These are phyloP conservation scores for Oceanodroma tethys DNA, from an alignment of 2,113 vertebrate species.

Conservation along the genomic window DNA sequence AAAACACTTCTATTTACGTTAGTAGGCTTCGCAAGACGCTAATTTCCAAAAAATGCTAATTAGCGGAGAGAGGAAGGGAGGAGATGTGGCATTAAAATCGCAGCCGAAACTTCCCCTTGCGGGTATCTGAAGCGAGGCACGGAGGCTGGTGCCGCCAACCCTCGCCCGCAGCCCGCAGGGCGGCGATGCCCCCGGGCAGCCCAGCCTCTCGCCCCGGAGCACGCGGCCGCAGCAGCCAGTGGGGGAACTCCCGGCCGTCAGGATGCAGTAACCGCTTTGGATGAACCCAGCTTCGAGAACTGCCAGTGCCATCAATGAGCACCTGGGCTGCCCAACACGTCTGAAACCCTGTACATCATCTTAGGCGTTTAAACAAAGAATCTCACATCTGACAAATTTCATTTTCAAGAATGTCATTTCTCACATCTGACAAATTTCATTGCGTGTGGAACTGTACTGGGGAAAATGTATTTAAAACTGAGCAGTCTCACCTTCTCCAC, in stretches of 20 bases:
- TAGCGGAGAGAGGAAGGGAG: constrained; percentile 28
- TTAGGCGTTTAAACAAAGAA: accelerated
- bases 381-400: accelerated
- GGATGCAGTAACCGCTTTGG: accelerated
- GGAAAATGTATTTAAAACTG: background rate
- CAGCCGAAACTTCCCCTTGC: background rate
- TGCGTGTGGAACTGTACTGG: background rate
- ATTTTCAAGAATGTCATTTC: no score
- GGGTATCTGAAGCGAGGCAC: background rate
- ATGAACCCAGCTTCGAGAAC: background rate
- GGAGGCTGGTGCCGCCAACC: background rate
- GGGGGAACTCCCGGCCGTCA: accelerated
- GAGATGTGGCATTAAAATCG: background rate
- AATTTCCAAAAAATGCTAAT: constrained; percentile 29
- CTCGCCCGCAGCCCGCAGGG: accelerated
- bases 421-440: accelerated
- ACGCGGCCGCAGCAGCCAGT: accelerated
- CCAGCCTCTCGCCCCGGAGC: accelerated
- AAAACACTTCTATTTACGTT: constrained; percentile 14
- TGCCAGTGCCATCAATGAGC: background rate
- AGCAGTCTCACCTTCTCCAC: background rate
- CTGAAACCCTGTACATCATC: background rate
- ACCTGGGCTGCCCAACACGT: background rate
- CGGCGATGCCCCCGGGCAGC: no score
- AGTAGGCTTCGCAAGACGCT: background rate